These are phyloP conservation scores for Siderastrea siderea DNA, from an alignment of 92 coral and sea anemone genomes.

Conservation along the genomic window DNA sequence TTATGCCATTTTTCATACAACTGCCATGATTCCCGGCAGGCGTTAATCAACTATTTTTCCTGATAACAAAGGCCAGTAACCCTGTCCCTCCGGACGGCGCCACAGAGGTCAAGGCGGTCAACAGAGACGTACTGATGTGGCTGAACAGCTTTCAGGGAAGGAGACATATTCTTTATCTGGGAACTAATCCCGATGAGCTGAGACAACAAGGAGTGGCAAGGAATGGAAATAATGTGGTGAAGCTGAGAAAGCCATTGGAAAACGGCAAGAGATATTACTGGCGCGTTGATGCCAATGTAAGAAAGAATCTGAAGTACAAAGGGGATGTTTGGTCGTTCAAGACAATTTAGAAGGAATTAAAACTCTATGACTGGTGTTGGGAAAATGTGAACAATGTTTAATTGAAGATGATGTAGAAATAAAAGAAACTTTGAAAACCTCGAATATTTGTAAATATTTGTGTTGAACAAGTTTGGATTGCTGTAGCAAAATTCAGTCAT, in stretches of 20 bases:
- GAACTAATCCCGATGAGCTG: slow-evolving; percentile 36
- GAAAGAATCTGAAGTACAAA: slow-evolving; percentile 31
- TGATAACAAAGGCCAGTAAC: slow-evolving; percentile 22
- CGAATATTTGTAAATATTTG: no score
- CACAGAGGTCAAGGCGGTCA: neutral
- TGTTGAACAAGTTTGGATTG: no score
- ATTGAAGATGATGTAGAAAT: no score
- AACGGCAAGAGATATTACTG: slow-evolving; percentile 64
- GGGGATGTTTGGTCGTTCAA: slow-evolving; percentile 84
- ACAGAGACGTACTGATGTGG: slow-evolving; percentile 78
- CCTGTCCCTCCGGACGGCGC: slow-evolving; percentile 18
- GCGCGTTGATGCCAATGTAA: slow-evolving; percentile 78
- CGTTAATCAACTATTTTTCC: neutral
- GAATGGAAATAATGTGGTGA: slow-evolving; percentile 55
- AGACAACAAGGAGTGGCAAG: slow-evolving; percentile 37
- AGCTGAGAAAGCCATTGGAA: slow-evolving; percentile 48
- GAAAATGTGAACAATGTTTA: no score
- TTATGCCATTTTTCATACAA: no score
- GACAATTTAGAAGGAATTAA: neutral
- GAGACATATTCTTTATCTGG: slow-evolving; percentile 62
- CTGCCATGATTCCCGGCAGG: no score
- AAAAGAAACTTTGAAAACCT: no score
- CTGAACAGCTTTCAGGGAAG: slow-evolving; percentile 70
- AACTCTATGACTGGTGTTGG: no score
- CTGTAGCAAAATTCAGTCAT: no score